Evolutionary conservation across 2,888 invertebrate genomes (phyloP).

Genomic region (Apantesis nais): DNA sequence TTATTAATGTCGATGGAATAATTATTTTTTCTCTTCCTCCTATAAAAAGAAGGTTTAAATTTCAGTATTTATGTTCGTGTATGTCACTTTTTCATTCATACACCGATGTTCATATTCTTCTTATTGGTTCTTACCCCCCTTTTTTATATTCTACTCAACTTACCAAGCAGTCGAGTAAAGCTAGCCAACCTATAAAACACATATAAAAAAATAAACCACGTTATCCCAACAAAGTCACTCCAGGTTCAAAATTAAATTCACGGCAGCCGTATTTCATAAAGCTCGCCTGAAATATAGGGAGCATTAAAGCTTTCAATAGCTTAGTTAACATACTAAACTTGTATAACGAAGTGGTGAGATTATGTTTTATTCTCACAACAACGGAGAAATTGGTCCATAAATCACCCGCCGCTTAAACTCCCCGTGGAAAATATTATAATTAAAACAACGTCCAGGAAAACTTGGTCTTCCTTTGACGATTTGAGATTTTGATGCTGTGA

Average conservation of each 20-base stretch:
- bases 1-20: neutral
- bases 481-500: constrained; percentile 19
- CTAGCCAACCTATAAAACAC: neutral
- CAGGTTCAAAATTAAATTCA: constrained; percentile 43
- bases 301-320: constrained; percentile 43
- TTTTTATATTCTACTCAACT: neutral
- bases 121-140: neutral
- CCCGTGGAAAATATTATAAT: constrained; percentile 49
- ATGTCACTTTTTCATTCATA: too few relatives aligned
- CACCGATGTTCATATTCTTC: neutral
- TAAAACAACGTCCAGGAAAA: constrained; percentile 37
- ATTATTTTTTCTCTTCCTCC: neutral
- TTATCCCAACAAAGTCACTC: constrained; percentile 11
- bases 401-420: constrained; percentile 41
- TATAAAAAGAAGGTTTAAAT: neutral
- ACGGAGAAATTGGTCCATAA: constrained; percentile 56
- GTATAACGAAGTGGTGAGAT: constrained; percentile 52
- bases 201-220: constrained; percentile 3
- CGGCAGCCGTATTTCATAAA: constrained; percentile 52
- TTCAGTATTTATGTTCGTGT: neutral
- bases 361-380: constrained; percentile 57
- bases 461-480: constrained; percentile 27
- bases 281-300: constrained; percentile 40
- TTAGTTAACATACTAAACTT: constrained; percentile 51
- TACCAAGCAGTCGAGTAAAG: neutral